phyloP scores from a whole-genome alignment of 2,888 invertebrate genomes.

The Idaea biselata region DNA sequence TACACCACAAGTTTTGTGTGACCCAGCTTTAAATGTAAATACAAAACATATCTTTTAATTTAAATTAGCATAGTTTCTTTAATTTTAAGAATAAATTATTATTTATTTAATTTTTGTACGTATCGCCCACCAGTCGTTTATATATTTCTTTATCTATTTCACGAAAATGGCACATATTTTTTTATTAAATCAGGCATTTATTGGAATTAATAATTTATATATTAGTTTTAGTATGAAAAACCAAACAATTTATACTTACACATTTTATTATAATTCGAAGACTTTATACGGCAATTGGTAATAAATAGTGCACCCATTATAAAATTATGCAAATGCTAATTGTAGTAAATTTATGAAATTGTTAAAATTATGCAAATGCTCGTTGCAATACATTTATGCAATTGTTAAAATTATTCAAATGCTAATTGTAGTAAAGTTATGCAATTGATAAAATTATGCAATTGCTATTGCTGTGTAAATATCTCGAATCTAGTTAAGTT shows the following conservation, averaged over 20 bases:
- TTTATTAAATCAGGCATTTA: conserved; percentile 25
- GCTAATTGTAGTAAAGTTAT: not conserved
- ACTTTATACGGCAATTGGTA: not conserved
- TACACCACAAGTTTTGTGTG: too few species aligned
- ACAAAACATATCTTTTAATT: not conserved
- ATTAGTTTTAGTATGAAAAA: conserved; percentile 62
- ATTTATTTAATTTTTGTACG: conserved; percentile 5
- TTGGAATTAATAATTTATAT: conserved; percentile 19
- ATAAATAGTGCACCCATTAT: not conserved
- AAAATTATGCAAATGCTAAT: not conserved
- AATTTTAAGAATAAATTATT: conserved; percentile 5
- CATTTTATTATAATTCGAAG: conserved; percentile 31
- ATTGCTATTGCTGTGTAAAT: conserved; percentile 4
- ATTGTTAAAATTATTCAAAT: not conserved
- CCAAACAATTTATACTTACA: conserved; percentile 60
- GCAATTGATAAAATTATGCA: conserved; percentile 4
- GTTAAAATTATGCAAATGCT: not conserved
- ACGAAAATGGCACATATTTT: conserved; percentile 7
- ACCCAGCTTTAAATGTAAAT: not conserved
- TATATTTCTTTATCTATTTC: not conserved
- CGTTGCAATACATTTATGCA: too few species aligned
- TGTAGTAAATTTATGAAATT: too few species aligned
- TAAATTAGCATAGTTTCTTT: conserved; percentile 9
- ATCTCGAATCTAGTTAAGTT: conserved; percentile 7
- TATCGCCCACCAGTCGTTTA: not conserved